phyloP scores from a whole-genome alignment of 2,113 vertebrate species.

The Gobio gobio region DNA sequence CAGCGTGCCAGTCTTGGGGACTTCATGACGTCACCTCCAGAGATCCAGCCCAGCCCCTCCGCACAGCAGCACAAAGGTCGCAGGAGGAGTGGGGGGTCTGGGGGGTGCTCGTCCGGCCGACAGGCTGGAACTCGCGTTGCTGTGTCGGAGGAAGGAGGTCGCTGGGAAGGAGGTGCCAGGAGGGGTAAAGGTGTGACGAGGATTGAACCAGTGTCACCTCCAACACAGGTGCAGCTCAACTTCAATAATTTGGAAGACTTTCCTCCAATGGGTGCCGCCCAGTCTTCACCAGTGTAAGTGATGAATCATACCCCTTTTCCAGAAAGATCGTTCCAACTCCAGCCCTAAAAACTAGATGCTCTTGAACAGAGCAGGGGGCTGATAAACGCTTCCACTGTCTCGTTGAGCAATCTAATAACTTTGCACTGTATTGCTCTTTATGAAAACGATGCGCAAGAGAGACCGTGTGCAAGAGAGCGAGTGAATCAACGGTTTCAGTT shows the following conservation, averaged over 20 bases:
- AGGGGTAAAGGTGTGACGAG: constrained; percentile 68
- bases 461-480: too few relatives aligned
- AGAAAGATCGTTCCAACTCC: too few relatives aligned
- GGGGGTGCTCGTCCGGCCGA: constrained; percentile 54
- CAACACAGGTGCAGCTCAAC: constrained; percentile 77
- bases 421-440: too few relatives aligned
- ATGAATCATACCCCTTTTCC: too few relatives aligned
- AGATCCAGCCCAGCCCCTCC: constrained; percentile 69
- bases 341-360: too few relatives aligned
- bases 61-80: constrained; percentile 74
- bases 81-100: constrained; percentile 70
- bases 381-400: too few relatives aligned
- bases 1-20: constrained; percentile 81
- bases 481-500: too few relatives aligned
- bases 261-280: constrained; percentile 85
- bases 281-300: constrained; percentile 79
- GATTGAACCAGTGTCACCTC: constrained; percentile 70
- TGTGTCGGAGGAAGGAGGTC: constrained; percentile 72
- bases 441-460: too few relatives aligned
- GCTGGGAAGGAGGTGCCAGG: constrained; percentile 70
- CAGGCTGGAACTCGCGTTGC: constrained; percentile 72
- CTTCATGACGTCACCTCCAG: constrained; percentile 77
- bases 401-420: too few relatives aligned
- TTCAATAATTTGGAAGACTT: constrained; percentile 96
- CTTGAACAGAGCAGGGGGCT: too few relatives aligned